phyloP scores from a whole-genome alignment of 2,888 invertebrate genomes.

The Xanthorhoe designata region DNA sequence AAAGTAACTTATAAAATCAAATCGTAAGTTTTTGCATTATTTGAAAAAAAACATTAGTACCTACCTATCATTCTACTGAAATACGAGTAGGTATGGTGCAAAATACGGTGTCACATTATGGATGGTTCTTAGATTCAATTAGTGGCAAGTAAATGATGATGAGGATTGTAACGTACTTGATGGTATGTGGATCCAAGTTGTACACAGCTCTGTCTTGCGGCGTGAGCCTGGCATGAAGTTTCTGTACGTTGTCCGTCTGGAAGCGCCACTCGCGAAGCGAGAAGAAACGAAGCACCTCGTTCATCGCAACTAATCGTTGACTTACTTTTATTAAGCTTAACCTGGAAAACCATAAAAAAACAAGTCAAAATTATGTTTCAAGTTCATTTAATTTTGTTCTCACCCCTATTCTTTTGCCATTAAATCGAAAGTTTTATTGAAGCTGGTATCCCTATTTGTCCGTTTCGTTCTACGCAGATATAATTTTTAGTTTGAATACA shows the following conservation, averaged over 20 bases:
- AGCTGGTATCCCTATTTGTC: slow-evolving; percentile 14
- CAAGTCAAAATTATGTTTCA: too few species aligned
- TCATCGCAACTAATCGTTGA: slow-evolving; percentile 86
- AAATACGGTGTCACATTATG: too few species aligned
- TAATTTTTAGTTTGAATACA: neutral
- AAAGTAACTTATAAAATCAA: too few species aligned
- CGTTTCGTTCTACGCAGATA: slow-evolving; percentile 45
- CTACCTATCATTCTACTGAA: too few species aligned
- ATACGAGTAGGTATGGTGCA: too few species aligned
- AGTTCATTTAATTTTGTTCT: too few species aligned
- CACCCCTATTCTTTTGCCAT: slow-evolving; percentile 4
- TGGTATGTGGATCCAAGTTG: slow-evolving; percentile 68
- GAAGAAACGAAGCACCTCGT: slow-evolving; percentile 88
- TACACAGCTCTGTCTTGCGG: slow-evolving; percentile 73
- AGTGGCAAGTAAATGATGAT: too few species aligned
- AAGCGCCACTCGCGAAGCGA: slow-evolving; percentile 89
- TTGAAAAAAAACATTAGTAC: too few species aligned
- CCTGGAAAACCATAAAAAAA: slow-evolving; percentile 50
- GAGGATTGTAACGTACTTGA: slow-evolving; percentile 57
- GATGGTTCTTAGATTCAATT: too few species aligned
- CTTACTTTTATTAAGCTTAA: slow-evolving; percentile 88
- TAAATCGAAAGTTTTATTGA: slow-evolving; percentile 3
- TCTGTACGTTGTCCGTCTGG: slow-evolving; percentile 80
- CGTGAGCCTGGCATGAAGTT: slow-evolving; percentile 71
- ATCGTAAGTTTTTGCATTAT: too few species aligned